These are phyloP conservation scores for Ptychobarbus kaznakovi DNA, from an alignment of 2,797 vertebrate species.

Conservation along the genomic window DNA sequence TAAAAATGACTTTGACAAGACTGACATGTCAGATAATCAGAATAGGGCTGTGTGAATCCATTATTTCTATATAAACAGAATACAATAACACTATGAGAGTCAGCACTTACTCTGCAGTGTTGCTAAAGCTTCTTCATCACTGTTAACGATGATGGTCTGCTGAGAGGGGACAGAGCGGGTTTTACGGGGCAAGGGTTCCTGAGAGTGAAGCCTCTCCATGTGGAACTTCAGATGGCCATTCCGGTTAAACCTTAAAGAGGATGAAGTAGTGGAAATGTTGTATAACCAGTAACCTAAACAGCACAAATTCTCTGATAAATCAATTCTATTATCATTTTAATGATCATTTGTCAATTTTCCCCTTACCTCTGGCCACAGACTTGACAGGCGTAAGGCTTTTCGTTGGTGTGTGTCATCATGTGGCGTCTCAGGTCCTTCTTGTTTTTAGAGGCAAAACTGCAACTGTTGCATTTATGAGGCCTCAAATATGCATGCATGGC, in stretches of 20 bases:
- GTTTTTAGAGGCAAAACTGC: conserved; percentile 98
- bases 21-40: neutral
- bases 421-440: conserved; percentile 97
- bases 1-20: neutral
- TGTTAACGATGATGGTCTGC: conserved; percentile 92
- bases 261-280: neutral
- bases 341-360: neutral
- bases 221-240: conserved; percentile 98
- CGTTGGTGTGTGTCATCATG: conserved; percentile 96
- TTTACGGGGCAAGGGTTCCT: conserved; percentile 75
- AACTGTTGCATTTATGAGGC: conserved; percentile 93
- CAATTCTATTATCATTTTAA: neutral
- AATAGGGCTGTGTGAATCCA: neutral
- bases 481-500: conserved; percentile 88
- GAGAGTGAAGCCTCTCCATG: conserved; percentile 92
- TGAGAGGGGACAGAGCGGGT: conserved; percentile 69
- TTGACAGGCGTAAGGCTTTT: conserved; percentile 94
- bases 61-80: neutral
- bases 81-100: neutral
- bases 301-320: neutral
- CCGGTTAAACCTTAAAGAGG: conserved; percentile 88
- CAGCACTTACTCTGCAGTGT: conserved; percentile 88
- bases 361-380: conserved; percentile 93
- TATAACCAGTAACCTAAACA: neutral
- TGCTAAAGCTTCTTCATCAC: conserved; percentile 89